phyloP scores from a whole-genome alignment of 2,797 vertebrate genomes.

The Phoebastria nigripes region DNA sequence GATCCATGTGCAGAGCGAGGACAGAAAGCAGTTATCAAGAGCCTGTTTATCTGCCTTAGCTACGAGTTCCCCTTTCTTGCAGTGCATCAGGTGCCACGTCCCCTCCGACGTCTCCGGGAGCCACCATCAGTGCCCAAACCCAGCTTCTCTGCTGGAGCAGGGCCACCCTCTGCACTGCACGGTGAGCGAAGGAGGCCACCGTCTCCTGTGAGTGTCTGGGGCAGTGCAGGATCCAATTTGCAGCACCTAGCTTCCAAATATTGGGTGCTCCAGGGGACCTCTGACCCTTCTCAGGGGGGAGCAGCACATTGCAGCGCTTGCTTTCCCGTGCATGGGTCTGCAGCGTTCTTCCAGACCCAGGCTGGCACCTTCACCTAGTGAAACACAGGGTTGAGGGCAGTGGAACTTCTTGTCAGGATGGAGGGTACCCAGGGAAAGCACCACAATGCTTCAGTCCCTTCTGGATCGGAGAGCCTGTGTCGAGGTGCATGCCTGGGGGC shows the following conservation, averaged over 20 bases:
- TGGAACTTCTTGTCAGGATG: background rate
- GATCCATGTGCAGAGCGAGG: background rate
- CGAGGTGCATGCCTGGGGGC: background rate
- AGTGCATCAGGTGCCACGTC: rapidly evolving
- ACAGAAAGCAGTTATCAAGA: background rate
- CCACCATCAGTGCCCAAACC: rapidly evolving
- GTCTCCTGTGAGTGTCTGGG: background rate
- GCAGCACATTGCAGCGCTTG: rapidly evolving
- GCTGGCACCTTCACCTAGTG: background rate
- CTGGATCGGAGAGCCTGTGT: background rate
- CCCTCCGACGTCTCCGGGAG: rapidly evolving
- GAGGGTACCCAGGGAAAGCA: background rate
- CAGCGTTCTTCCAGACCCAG: background rate
- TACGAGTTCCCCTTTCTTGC: background rate
- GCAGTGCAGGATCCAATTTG: background rate
- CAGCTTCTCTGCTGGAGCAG: background rate
- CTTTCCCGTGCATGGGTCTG: rapidly evolving
- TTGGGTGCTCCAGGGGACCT: background rate
- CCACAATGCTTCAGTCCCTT: background rate
- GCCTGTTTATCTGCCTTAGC: background rate
- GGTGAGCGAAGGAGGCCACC: rapidly evolving
- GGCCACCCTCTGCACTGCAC: background rate
- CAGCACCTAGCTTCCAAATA: background rate
- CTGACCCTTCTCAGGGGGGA: background rate
- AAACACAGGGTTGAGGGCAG: background rate